Base-by-base conservation (phyloP, 1,140 invertebrate species). In the Pentalonia nigronervosa region DNA sequence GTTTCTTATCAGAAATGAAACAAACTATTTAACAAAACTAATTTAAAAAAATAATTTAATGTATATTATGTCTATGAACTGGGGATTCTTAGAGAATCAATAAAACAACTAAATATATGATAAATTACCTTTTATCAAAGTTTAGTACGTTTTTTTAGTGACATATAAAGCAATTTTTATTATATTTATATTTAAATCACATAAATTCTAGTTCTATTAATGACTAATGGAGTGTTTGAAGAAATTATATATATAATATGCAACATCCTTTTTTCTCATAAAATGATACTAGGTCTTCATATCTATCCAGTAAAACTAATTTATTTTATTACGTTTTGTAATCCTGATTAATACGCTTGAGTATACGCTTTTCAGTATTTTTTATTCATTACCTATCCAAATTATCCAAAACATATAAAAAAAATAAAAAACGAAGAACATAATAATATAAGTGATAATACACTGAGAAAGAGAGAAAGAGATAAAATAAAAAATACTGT, bases 401-500 rank as follows among this genome's bases (percentile, higher is more conserved):
- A n/a, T 87, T 48, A 87, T 36, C 84, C 25, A 14, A 76, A 76
- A 76, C 41, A 47, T 86, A 21, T 84, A 41, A 84, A 83, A 83
- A 36, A 21, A 21, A 36, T 4, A 41, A n/a, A 41, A 41, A 41
- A 41, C 41, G 41, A 41, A 41, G 4, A 41, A 41, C 41, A 41
- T 41, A 41, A 41, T 83, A 23, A 21, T 41, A 3, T 83, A 25
- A 9, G 81, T 36, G 36, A 41, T 76, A 76, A 76, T 76, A 30
- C 7, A 23, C 7, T 36, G 7, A 25, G 21, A 48, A 21, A 41
- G 1, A 84, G 81, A 41, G 36, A 83, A 3, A 83, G 81, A 47
- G 84, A 87, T 20, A 84, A 25, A 84, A 41, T 23, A 87, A 87
- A 67, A 84, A n/a, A 87, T 48, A 87, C 47, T 48, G 86, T 87